These are phyloP conservation scores for Drosophila affinis DNA, from an alignment of 2,888 invertebrate genomes.

Conservation along the genomic window DNA sequence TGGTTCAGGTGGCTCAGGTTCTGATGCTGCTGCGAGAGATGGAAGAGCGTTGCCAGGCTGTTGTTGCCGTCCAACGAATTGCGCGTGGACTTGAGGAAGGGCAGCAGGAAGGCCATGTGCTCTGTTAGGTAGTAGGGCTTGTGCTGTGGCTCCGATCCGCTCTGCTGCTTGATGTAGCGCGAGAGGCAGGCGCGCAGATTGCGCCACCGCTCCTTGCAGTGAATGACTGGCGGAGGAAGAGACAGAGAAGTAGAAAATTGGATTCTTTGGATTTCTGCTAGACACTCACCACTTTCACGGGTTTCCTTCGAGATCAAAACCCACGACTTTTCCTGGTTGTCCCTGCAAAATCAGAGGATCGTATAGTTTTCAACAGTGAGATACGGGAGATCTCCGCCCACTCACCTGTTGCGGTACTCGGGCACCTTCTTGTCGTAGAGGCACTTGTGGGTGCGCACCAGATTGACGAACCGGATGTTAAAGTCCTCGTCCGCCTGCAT, in stretches of 20 bases:
- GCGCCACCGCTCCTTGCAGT: slow-evolving; percentile 84
- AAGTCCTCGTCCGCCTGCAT: slow-evolving; percentile 84
- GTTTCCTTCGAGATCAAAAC: slow-evolving; percentile 82
- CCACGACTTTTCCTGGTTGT: slow-evolving; percentile 84
- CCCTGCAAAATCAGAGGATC: slow-evolving; percentile 63
- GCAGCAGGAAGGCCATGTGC: slow-evolving; percentile 83
- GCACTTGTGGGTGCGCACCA: slow-evolving; percentile 84
- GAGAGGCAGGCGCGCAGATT: slow-evolving; percentile 83
- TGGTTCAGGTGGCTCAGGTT: slow-evolving; percentile 38
- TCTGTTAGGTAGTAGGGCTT: slow-evolving; percentile 84
- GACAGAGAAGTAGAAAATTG: background rate
- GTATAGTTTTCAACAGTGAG: background rate
- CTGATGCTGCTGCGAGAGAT: slow-evolving; percentile 71
- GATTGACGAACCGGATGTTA: slow-evolving; percentile 84
- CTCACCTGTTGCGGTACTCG: slow-evolving; percentile 83
- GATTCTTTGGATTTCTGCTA: no score
- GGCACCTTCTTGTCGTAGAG: slow-evolving; percentile 84
- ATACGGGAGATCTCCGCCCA: background rate
- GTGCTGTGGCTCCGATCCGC: slow-evolving; percentile 82
- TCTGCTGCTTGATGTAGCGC: slow-evolving; percentile 83
- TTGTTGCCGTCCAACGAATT: slow-evolving; percentile 76
- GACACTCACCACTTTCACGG: slow-evolving; percentile 81
- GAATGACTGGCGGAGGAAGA: slow-evolving; percentile 71
- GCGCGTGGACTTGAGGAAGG: slow-evolving; percentile 83
- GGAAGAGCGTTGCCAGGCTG: slow-evolving; percentile 68